Percentiles rank a stretch among this genome's conserved stretches.
Evolutionary conservation across 1,140 invertebrate species (phyloP).

Genomic region (Sarcophaga bullata): DNA sequence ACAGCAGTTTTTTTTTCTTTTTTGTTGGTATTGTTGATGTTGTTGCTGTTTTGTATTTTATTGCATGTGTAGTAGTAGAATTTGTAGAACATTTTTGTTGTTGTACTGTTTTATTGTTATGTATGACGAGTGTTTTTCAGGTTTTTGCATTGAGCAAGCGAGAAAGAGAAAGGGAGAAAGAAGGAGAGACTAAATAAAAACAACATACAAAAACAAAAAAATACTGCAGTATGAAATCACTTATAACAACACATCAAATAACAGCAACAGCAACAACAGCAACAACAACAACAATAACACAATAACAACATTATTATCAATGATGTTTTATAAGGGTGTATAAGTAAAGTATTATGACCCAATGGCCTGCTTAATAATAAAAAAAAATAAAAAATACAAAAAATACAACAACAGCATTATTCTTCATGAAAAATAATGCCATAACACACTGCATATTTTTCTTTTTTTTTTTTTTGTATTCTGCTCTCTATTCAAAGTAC

Average conservation of each 20-base stretch:
- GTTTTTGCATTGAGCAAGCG: background rate
- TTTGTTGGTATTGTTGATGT: background rate
- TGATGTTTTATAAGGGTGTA: background rate
- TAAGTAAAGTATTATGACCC: constrained; percentile 37
- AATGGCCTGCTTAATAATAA: constrained; percentile 33
- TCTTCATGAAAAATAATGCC: too few species aligned
- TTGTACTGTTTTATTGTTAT: constrained; percentile 6
- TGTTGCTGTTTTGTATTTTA: background rate
- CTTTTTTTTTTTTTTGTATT: too few species aligned
- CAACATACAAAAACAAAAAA: background rate
- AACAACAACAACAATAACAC: background rate
- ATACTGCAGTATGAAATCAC: constrained; percentile 45
- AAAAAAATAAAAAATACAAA: background rate
- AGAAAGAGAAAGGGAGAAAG: too few species aligned
- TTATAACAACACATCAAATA: constrained; percentile 18
- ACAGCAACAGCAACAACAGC: background rate
- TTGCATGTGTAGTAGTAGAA: too few species aligned
- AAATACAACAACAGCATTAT: background rate
- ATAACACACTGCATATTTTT: too few species aligned
- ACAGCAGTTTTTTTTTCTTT: too few species aligned
- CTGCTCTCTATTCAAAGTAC: too few species aligned
- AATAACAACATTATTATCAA: too few species aligned
- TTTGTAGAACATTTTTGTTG: background rate
- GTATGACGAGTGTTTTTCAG: background rate
- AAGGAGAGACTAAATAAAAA: background rate